Conservation (phyloP, 2,888 invertebrate genomes). For the Therioaphis trifolii region DNA sequence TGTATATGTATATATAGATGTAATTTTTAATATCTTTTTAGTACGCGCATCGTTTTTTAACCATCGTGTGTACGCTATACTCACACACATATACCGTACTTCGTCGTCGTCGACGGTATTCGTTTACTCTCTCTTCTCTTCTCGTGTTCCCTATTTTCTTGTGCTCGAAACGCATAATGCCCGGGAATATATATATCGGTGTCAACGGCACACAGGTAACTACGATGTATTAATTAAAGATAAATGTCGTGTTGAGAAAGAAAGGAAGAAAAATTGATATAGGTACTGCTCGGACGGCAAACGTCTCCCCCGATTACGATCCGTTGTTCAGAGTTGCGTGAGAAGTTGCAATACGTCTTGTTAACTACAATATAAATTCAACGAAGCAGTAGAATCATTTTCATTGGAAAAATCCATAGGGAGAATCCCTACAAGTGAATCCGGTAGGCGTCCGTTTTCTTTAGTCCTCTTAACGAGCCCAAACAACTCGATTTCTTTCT, state of each 20-base stretch:
- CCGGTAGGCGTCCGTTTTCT: background rate
- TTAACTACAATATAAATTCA: background rate
- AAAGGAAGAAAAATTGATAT: background rate
- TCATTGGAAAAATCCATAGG: background rate
- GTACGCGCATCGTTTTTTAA: background rate
- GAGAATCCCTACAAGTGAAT: background rate
- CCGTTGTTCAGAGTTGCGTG: background rate
- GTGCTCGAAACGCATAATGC: background rate
- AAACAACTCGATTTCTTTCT: background rate
- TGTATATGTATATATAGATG: no score
- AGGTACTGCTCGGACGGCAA: background rate
- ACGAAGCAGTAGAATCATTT: slow-evolving; percentile 9
- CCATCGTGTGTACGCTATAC: background rate
- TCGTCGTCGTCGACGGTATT: background rate
- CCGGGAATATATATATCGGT: no score
- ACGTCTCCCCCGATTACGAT: slow-evolving; percentile 1
- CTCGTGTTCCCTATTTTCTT: background rate
- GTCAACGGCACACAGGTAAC: no score
- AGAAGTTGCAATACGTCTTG: slow-evolving; percentile 30
- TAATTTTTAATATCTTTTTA: no score
- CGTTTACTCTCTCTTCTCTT: no score
- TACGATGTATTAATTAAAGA: no score
- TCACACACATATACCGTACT: background rate
- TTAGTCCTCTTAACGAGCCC: background rate
- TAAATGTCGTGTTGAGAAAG: no score